These are phyloP conservation scores for Polypedilum pembai DNA, from an alignment of 1,140 invertebrate species.

Conservation along the genomic window DNA sequence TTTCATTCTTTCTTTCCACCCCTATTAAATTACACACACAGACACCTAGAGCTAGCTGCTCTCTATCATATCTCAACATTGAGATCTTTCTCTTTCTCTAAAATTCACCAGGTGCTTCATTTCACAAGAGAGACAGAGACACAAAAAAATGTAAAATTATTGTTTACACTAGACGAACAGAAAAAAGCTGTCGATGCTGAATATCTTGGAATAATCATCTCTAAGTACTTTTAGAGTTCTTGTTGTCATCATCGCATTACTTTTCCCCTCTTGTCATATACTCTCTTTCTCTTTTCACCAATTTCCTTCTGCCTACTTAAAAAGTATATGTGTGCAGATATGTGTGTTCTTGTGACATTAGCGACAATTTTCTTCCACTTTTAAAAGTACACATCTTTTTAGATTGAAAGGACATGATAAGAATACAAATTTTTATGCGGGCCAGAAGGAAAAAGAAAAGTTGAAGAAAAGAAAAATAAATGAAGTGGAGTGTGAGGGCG, in stretches of 20 bases:
- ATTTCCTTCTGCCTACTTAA: neutral
- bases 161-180: neutral
- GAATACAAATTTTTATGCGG: conserved; percentile 22
- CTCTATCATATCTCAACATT: neutral
- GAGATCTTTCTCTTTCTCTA: neutral
- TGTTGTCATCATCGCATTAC: conserved; percentile 2
- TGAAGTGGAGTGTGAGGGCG: neutral
- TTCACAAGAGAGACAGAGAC: neutral
- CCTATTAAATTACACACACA: conserved; percentile 17
- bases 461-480: neutral
- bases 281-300: neutral
- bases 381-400: conserved; percentile 15
- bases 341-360: conserved; percentile 8
- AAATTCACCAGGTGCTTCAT: conserved; percentile 11
- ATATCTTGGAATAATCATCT: conserved; percentile 13
- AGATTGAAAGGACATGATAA: conserved; percentile 27
- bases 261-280: neutral
- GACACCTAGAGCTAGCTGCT: neutral
- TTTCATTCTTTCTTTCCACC: neutral
- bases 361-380: conserved; percentile 16
- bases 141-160: conserved; percentile 27
- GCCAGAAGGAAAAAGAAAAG: neutral
- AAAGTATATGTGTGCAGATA: neutral
- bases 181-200: conserved; percentile 25
- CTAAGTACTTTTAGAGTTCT: neutral